Percentiles rank a stretch among this genome's conserved stretches.
These are phyloP conservation scores for Entomobrya multifasciata DNA, from an alignment of 2,888 invertebrate species.

Conservation along the genomic window DNA sequence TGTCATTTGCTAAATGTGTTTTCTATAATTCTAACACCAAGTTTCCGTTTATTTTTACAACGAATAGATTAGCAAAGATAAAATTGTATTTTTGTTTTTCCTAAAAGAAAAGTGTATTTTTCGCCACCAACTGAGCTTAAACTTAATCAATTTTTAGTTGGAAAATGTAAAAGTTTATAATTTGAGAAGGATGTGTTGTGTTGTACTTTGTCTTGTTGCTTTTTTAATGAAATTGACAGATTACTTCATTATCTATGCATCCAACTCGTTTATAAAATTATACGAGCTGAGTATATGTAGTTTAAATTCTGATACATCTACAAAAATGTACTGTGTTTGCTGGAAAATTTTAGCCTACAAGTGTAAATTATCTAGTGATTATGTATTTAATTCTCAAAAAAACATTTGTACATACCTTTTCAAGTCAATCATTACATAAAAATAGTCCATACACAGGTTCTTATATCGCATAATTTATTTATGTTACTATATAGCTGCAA, in stretches of 20 bases:
- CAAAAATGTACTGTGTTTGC: too few species aligned
- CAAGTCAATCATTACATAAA: too few species aligned
- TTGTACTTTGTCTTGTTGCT: not conserved
- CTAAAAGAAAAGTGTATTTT: slow-evolving; percentile 1
- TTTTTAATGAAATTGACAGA: slow-evolving; percentile 39
- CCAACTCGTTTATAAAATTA: too few species aligned
- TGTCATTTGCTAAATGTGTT: not conserved
- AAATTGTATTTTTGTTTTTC: slow-evolving; percentile 6
- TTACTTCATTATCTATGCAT: slow-evolving; percentile 28
- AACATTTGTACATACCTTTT: too few species aligned
- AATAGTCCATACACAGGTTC: too few species aligned
- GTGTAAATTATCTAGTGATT: too few species aligned
- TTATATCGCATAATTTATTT: too few species aligned
- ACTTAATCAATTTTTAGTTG: slow-evolving; percentile 52
- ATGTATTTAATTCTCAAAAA: too few species aligned
- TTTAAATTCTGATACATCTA: too few species aligned
- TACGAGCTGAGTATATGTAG: too few species aligned
- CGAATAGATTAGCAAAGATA: not conserved
- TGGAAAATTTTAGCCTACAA: too few species aligned
- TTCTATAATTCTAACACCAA: not conserved
- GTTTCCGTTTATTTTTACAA: not conserved
- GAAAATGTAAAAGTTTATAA: not conserved
- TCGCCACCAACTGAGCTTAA: slow-evolving; percentile 56
- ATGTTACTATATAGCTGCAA: too few species aligned
- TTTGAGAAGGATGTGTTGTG: not conserved